Conservation (phyloP, 2,797 vertebrate species). For the Rhadinocentrus ornatus region DNA sequence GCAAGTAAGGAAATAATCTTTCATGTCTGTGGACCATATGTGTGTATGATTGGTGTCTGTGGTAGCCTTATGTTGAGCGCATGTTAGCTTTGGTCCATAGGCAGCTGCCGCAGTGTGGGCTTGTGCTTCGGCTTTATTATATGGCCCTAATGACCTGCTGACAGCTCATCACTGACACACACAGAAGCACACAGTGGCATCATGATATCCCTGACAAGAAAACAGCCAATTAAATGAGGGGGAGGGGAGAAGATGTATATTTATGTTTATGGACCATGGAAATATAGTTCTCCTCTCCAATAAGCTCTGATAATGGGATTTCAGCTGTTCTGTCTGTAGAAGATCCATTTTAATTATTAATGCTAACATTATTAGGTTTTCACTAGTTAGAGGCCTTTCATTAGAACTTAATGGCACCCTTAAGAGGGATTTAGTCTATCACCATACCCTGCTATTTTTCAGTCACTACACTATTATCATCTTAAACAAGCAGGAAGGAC, state of each 20-base stretch:
- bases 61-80: constrained; percentile 62
- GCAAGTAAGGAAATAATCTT: constrained; percentile 19
- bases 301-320: constrained; percentile 84
- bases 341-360: constrained; percentile 97
- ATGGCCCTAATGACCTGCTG: constrained; percentile 95
- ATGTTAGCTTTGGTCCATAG: constrained; percentile 81
- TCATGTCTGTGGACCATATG: constrained; percentile 62
- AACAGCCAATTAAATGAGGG: constrained; percentile 65
- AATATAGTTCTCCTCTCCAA: constrained; percentile 43
- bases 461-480: not conserved
- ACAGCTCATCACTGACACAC: constrained; percentile 73
- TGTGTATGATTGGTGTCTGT: constrained; percentile 62
- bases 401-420: constrained; percentile 67
- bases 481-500: not conserved
- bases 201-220: constrained; percentile 66
- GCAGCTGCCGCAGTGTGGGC: constrained; percentile 90
- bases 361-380: constrained; percentile 92
- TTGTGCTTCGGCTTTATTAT: constrained; percentile 87
- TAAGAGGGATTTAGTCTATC: constrained; percentile 54
- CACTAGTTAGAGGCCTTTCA: constrained; percentile 87
- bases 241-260: constrained; percentile 46
- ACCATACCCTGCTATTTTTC: not conserved
- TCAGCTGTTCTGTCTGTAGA: constrained; percentile 87
- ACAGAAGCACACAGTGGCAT: constrained; percentile 41
- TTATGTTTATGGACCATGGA: constrained; percentile 47